Evolutionary conservation across 2,888 invertebrate genomes (phyloP).

Genomic region (Conistra vaccinii): DNA sequence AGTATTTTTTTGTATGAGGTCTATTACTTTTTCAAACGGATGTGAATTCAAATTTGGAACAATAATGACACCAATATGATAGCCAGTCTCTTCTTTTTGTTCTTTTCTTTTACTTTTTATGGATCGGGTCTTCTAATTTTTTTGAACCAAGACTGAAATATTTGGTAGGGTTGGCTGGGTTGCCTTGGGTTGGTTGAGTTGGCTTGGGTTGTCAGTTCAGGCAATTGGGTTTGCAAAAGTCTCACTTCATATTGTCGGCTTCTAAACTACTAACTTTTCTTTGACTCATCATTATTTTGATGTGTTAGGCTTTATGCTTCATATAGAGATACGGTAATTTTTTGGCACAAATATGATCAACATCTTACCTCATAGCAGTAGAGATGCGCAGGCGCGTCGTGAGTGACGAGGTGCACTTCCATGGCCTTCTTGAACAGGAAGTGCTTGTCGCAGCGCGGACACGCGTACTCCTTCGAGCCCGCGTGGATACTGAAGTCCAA

Average conservation of each 20-base stretch:
- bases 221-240: background rate
- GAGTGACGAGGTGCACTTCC: constrained; percentile 82
- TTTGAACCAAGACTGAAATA: too few species aligned
- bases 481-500: constrained; percentile 78
- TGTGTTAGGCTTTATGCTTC: background rate
- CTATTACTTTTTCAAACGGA: background rate
- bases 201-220: too few species aligned
- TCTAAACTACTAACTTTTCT: background rate
- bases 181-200: too few species aligned
- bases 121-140: background rate
- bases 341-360: background rate
- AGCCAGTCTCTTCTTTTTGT: background rate
- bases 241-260: background rate
- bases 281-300: background rate
- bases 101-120: background rate
- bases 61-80: background rate
- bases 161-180: too few species aligned
- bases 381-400: constrained; percentile 77
- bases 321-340: background rate
- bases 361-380: constrained; percentile 80
- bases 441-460: constrained; percentile 78
- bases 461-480: constrained; percentile 83
- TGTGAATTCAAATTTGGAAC: background rate
- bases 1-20: background rate
- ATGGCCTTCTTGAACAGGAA: constrained; percentile 86